Evolutionary conservation across 2,113 vertebrate species (phyloP).

Genomic region (Campylomormyrus tamandua): DNA sequence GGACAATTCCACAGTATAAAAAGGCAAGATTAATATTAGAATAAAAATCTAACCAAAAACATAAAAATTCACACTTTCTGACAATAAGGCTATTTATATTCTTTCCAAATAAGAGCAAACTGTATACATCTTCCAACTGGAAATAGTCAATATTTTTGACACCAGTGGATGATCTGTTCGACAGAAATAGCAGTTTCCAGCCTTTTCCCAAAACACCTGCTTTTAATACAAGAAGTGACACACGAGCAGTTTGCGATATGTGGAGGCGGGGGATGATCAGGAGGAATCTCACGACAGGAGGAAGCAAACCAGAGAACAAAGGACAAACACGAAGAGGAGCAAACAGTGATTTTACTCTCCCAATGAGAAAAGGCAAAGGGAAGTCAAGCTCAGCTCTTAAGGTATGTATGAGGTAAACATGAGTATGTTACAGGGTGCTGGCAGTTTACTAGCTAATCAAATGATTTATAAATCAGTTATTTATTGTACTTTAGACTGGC

Average conservation of each 20-base stretch:
- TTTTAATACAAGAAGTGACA: neutral
- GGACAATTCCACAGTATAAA: neutral
- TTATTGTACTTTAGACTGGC: neutral
- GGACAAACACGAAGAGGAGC: neutral
- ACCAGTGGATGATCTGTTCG: neutral
- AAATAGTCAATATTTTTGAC: neutral
- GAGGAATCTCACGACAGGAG: neutral
- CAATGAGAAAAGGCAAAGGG: slow-evolving; percentile 46
- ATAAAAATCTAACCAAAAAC: neutral
- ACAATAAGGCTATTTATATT: neutral
- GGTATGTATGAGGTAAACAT: neutral
- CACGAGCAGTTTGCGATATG: neutral
- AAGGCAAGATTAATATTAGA: neutral
- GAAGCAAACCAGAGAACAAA: neutral
- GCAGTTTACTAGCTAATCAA: neutral
- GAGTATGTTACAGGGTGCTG: neutral
- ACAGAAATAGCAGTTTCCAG: neutral
- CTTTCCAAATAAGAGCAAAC: neutral
- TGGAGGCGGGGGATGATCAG: neutral
- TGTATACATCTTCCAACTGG: neutral
- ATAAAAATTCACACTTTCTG: neutral
- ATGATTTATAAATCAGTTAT: neutral
- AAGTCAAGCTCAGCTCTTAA: slow-evolving; percentile 25
- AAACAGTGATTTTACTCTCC: slow-evolving; percentile 38
- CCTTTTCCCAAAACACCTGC: neutral